A percentile compares a stretch with the other conserved stretches of the same genome.
Conservation (phyloP, 2,797 vertebrate species). For the Australoheros facetus region DNA sequence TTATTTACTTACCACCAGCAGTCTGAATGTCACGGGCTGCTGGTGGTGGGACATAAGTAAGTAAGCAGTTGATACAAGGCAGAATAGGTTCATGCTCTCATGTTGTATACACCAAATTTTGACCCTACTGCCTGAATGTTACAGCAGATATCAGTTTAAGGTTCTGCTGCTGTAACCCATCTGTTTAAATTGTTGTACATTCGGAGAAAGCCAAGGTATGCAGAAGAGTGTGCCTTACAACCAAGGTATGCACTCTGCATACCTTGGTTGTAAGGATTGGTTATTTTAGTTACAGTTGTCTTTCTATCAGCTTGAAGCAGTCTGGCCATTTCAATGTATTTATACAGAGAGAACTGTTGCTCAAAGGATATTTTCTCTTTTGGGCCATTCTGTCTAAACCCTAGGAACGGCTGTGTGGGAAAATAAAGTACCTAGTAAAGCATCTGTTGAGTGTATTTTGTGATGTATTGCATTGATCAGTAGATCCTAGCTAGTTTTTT, state of each 20-base stretch:
- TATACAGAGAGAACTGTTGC: background rate
- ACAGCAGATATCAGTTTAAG: too few relatives aligned
- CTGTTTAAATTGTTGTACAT: too few relatives aligned
- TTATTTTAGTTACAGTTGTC: background rate
- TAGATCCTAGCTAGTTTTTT: background rate
- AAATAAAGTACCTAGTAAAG: background rate
- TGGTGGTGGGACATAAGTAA: too few relatives aligned
- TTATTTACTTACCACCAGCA: too few relatives aligned
- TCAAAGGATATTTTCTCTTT: background rate
- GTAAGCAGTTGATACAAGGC: too few relatives aligned
- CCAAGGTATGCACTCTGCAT: background rate
- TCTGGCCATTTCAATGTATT: background rate
- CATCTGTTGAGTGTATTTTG: background rate
- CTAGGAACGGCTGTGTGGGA: background rate
- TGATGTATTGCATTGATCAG: background rate
- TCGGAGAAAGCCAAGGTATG: too few relatives aligned
- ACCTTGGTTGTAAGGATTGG: background rate
- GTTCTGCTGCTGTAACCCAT: too few relatives aligned
- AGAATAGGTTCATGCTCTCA: too few relatives aligned
- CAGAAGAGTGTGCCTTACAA: too few relatives aligned
- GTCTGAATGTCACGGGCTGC: too few relatives aligned
- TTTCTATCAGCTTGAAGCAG: background rate
- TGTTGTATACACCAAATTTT: too few relatives aligned
- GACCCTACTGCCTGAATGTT: too few relatives aligned
- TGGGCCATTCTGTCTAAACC: background rate